Evolutionary conservation across 37 sponge, comb jelly and placozoan species (phyloP), one percentile per base, ranked within the genome.

Genomic region (Amphimedon queenslandica): DNA sequence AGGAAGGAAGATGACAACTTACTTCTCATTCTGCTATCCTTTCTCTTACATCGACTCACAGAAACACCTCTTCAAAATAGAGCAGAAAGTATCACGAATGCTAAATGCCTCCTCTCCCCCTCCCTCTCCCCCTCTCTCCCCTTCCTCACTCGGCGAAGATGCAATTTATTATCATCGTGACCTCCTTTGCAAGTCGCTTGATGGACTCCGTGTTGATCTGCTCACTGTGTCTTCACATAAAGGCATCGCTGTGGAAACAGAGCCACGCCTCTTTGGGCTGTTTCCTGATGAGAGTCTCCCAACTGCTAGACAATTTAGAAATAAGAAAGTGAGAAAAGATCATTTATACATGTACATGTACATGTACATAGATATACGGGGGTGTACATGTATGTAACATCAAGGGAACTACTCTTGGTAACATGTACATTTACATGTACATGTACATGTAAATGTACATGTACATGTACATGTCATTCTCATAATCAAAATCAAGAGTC

Each of bases 21-120:
- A 84, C 79, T 94, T 89, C 75, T 89, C 99, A 5, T 98, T 94
- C 76, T 92, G 90, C 63, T 98, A 82, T 55, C 99, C 99, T 5
- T 92, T 69, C 86, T 88, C 93, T 10, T 98, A 98, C 69, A 55
- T 80, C 24, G 93, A 94, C 3, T 83, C 87, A 37, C 99, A 94
- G 73, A 58, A 72, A 43, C 80, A 55, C 31, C 58, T 98, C 27
- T 41, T 69, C 40, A 68, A 53, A 28, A 69, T 91, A 33, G 94
- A 84, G 16, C 42, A 71, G 53, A 47, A 47, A 18, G 2, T 36
- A 38, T 8, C 1, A 1, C 21, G 2, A 35, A 1, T 16, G n/a
- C 1, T 10, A 63, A 11, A 11, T 23, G 8, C 13, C 64, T 47
- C 13, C 13, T 18, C n/a, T n/a, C n/a, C n/a, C n/a, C n/a, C n/a